Percentiles rank a stretch among this genome's conserved stretches.
phyloP scores from a whole-genome alignment of 2,113 vertebrate species.

The Pelecanoides urinatrix region DNA sequence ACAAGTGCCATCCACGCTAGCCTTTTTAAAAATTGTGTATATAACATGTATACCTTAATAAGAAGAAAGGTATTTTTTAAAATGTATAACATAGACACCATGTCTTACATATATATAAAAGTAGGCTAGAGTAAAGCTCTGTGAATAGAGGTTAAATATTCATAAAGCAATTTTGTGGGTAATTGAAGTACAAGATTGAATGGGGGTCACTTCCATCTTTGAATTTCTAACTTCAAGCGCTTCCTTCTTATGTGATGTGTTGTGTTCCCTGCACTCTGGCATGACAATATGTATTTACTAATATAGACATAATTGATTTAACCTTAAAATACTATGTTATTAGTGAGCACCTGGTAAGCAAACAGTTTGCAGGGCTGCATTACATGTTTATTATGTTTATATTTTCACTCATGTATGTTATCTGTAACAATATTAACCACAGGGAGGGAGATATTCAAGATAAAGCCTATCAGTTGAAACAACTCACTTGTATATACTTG shows the following conservation, averaged over 20 bases:
- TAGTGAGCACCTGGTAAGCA: neutral
- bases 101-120: neutral
- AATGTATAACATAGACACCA: neutral
- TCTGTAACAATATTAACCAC: neutral
- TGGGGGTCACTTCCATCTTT: neutral
- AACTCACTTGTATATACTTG: neutral
- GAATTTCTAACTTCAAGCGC: neutral
- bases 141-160: neutral
- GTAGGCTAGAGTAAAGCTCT: neutral
- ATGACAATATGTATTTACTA: neutral
- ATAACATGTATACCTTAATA: neutral
- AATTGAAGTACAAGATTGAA: neutral
- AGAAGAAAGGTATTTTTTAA: neutral
- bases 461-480: neutral
- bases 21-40: neutral
- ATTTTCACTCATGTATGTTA: neutral
- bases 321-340: neutral
- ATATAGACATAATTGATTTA: accelerated
- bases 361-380: neutral
- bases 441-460: neutral
- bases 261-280: neutral
- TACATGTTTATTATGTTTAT: neutral
- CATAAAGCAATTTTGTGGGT: neutral
- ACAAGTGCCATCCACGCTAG: neutral
- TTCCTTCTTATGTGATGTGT: accelerated